Percentiles rank a stretch among this genome's conserved stretches.
These are phyloP conservation scores for Ptilonorhynchus violaceus DNA, from an alignment of 2,113 vertebrate species.

Conservation along the genomic window DNA sequence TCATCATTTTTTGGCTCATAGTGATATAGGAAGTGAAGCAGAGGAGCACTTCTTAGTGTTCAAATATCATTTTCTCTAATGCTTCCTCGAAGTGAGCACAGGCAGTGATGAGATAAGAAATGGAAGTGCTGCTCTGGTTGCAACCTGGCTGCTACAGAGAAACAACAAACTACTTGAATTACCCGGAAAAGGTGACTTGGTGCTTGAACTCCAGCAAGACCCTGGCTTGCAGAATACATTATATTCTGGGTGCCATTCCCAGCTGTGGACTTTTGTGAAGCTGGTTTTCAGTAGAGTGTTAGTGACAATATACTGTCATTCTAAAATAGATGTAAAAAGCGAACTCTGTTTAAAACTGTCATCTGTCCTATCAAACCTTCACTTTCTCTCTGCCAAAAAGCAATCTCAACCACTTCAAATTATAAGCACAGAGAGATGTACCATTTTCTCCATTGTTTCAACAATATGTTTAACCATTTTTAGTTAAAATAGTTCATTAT, in stretches of 20 bases:
- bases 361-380: background rate
- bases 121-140: background rate
- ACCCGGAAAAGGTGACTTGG: background rate
- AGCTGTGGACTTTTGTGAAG: background rate
- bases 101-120: background rate
- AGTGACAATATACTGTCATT: background rate
- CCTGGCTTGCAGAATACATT: background rate
- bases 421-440: background rate
- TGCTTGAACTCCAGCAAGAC: background rate
- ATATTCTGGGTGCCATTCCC: background rate
- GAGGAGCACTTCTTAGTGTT: background rate
- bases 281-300: background rate
- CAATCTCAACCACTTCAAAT: background rate
- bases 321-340: background rate
- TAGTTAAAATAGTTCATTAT: background rate
- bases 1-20: background rate
- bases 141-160: background rate
- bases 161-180: background rate
- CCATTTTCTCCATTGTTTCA: background rate
- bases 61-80: background rate
- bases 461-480: background rate
- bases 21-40: background rate
- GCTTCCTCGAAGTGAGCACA: background rate
- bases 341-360: background rate
- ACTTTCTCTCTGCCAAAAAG: background rate